A percentile compares a stretch with the other conserved stretches of the same genome.
These are phyloP conservation scores for Tetranychus piercei DNA, from an alignment of 2,888 invertebrate species.

Conservation along the genomic window DNA sequence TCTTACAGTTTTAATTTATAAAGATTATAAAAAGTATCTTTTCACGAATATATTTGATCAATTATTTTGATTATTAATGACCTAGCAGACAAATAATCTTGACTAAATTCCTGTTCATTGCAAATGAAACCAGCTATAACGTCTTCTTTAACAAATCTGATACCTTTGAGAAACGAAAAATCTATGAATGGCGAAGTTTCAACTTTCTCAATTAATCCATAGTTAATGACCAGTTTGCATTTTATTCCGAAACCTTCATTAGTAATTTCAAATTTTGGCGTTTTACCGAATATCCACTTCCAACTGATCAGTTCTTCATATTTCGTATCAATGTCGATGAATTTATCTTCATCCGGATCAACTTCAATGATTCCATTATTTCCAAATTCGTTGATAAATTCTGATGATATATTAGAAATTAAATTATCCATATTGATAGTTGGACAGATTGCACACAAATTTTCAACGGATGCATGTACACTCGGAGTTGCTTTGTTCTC, in stretches of 20 bases:
- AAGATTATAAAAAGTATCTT: neutral
- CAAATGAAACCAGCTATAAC: neutral
- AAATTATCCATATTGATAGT: slow-evolving; percentile 13
- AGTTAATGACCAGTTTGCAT: slow-evolving; percentile 5
- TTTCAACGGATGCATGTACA: slow-evolving; percentile 58
- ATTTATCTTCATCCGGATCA: slow-evolving; percentile 57
- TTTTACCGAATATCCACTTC: slow-evolving; percentile 73
- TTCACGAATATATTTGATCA: neutral
- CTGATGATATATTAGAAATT: slow-evolving; percentile 12
- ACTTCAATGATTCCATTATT: slow-evolving; percentile 2
- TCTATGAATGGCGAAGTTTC: neutral
- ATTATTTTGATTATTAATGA: neutral
- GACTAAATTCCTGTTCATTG: neutral
- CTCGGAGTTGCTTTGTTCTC: slow-evolving; percentile 69
- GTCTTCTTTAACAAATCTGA: neutral
- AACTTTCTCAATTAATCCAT: slow-evolving; percentile 13
- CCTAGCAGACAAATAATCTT: neutral
- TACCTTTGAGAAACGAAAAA: neutral
- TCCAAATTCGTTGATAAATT: neutral
- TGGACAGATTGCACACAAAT: slow-evolving; percentile 54
- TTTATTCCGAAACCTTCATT: neutral
- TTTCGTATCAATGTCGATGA: slow-evolving; percentile 51
- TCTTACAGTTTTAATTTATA: neutral
- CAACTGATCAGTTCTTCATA: slow-evolving; percentile 52
- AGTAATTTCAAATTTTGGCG: slow-evolving; percentile 39